phyloP scores from a whole-genome alignment of 1,140 invertebrate species.

The Aphaenogaster ashmeadi region DNA sequence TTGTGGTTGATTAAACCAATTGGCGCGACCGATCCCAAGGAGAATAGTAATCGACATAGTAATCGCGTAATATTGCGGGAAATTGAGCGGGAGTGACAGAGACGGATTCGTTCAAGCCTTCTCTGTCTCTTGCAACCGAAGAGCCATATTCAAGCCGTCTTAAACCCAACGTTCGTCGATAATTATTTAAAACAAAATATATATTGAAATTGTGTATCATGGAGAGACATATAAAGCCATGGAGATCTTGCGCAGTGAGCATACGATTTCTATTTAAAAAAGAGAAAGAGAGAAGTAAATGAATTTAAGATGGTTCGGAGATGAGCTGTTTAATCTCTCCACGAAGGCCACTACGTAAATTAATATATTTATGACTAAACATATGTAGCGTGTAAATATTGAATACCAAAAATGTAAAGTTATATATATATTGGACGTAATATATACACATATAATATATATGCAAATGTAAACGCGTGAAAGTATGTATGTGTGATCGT shows the following conservation, averaged over 20 bases:
- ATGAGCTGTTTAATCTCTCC: slow-evolving; percentile 19
- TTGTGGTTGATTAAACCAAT: slow-evolving; percentile 16
- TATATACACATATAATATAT: slow-evolving; percentile 29
- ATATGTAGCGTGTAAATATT: slow-evolving; percentile 48
- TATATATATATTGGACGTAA: slow-evolving; percentile 49
- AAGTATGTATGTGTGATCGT: slow-evolving; percentile 31
- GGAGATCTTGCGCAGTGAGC: slow-evolving; percentile 19
- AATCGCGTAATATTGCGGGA: slow-evolving; percentile 4
- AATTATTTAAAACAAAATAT: neutral
- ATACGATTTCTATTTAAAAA: neutral
- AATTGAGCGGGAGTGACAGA: neutral
- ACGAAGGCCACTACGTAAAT: slow-evolving; percentile 29
- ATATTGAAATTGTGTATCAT: neutral
- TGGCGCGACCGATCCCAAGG: neutral
- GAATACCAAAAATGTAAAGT: slow-evolving; percentile 64
- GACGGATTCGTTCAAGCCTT: neutral
- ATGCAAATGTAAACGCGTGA: slow-evolving; percentile 43
- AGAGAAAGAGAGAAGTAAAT: neutral
- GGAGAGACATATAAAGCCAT: neutral
- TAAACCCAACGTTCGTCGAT: neutral
- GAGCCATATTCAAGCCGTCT: slow-evolving; percentile 29
- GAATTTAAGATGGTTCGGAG: slow-evolving; percentile 9
- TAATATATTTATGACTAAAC: slow-evolving; percentile 49
- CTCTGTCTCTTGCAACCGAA: neutral
- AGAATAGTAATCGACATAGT: neutral